phyloP scores from a whole-genome alignment of 2,888 invertebrate genomes.

The Emesis furor region DNA sequence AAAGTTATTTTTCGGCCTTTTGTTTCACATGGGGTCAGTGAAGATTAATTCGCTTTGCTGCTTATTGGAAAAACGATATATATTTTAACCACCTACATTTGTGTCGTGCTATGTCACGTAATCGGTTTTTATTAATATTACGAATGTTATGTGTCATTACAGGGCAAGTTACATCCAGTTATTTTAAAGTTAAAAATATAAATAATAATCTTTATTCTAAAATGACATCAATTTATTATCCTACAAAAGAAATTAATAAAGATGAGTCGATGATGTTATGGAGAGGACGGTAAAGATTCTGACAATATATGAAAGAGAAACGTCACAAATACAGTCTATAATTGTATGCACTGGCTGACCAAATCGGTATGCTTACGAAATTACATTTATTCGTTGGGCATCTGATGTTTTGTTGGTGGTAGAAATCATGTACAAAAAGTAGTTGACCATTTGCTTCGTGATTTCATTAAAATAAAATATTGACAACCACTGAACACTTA shows the following conservation, averaged over 20 bases:
- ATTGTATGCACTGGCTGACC: conserved; percentile 65
- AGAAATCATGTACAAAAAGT: conserved; percentile 68
- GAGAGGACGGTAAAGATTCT: conserved; percentile 58
- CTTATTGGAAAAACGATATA: conserved; percentile 52
- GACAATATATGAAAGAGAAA: conserved; percentile 67
- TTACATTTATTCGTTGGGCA: conserved; percentile 62
- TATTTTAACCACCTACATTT: conserved; percentile 59
- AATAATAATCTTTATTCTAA: conserved; percentile 53
- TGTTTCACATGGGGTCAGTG: conserved; percentile 52
- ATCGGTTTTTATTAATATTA: conserved; percentile 54
- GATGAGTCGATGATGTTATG: conserved; percentile 67
- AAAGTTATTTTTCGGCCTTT: conserved; percentile 54
- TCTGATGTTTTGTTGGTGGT: conserved; percentile 64
- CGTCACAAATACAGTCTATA: conserved; percentile 65
- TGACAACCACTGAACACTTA: too few species aligned
- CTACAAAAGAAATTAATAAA: conserved; percentile 49
- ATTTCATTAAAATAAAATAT: conserved; percentile 46
- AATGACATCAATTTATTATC: conserved; percentile 50
- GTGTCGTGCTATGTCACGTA: conserved; percentile 44
- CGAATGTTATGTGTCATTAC: conserved; percentile 49
- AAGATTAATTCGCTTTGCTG: conserved; percentile 54
- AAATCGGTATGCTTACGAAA: conserved; percentile 64
- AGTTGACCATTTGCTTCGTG: conserved; percentile 47
- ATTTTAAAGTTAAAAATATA: conserved; percentile 57
- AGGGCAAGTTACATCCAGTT: conserved; percentile 43